phyloP scores from a whole-genome alignment of 2,797 vertebrate species.

The Premnoplex brunnescens region DNA sequence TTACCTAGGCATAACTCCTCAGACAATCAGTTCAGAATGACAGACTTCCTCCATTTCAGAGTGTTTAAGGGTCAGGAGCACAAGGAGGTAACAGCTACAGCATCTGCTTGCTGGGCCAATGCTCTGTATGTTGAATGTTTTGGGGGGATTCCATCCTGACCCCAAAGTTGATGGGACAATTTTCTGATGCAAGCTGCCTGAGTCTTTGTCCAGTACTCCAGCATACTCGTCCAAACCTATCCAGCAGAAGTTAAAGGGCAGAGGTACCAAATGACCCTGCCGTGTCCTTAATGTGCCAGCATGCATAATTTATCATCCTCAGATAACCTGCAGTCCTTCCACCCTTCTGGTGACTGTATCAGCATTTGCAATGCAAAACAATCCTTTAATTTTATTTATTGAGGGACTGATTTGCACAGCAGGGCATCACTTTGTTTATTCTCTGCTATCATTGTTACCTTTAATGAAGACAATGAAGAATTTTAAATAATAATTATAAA shows the following conservation, averaged over 20 bases:
- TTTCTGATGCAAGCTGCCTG: neutral
- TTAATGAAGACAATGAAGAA: slow-evolving; percentile 73
- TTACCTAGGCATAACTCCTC: neutral
- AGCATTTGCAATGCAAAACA: slow-evolving; percentile 62
- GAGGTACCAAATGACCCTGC: neutral
- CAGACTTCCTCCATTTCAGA: neutral
- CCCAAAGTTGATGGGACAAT: neutral
- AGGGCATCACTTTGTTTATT: slow-evolving; percentile 65
- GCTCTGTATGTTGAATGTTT: neutral
- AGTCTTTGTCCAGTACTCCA: neutral
- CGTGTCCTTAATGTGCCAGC: neutral
- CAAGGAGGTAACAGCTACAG: neutral
- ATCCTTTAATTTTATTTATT: slow-evolving; percentile 66
- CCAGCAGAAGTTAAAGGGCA: neutral
- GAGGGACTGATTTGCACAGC: slow-evolving; percentile 65
- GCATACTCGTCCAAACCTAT: neutral
- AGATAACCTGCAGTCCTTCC: slow-evolving; percentile 35
- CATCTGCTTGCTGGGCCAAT: neutral
- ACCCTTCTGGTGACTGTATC: slow-evolving; percentile 42
- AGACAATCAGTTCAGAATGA: neutral
- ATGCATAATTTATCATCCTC: slow-evolving; percentile 43
- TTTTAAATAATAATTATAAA: slow-evolving; percentile 72
- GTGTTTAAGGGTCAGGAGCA: neutral
- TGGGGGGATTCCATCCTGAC: neutral
- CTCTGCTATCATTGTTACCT: slow-evolving; percentile 48